These are phyloP conservation scores for Tetrapedia diversipes DNA, from an alignment of 2,888 invertebrate genomes.

Conservation along the genomic window DNA sequence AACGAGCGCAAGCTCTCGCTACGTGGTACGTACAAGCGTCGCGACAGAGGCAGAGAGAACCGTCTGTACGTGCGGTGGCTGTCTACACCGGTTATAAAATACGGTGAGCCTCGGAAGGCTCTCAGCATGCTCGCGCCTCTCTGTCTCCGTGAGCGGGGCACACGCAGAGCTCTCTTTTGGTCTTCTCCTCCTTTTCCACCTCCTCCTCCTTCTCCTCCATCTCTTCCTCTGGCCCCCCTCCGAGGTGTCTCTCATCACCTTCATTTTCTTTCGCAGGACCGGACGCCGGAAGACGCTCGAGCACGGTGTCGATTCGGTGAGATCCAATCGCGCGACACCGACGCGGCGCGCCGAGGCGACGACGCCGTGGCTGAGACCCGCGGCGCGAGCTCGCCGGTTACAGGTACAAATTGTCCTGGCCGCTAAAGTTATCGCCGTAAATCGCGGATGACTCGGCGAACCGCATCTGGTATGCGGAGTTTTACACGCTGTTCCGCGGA, in stretches of 20 bases:
- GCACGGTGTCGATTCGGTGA: slow-evolving; percentile 29
- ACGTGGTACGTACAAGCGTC: slow-evolving; percentile 20
- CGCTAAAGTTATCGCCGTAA: slow-evolving; percentile 78
- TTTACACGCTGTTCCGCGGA: slow-evolving; percentile 60
- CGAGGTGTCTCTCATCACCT: slow-evolving; percentile 24
- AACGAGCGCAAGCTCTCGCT: slow-evolving; percentile 35
- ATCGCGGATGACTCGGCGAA: slow-evolving; percentile 77
- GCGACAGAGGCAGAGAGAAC: slow-evolving; percentile 40
- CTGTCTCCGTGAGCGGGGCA: slow-evolving; percentile 55
- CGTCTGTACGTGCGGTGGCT: slow-evolving; percentile 68
- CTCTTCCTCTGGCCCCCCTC: too few species aligned
- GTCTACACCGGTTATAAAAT: slow-evolving; percentile 76
- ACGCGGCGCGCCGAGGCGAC: slow-evolving; percentile 4
- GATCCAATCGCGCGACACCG: slow-evolving; percentile 18
- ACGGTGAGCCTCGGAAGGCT: slow-evolving; percentile 70
- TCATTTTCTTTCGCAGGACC: slow-evolving; percentile 13
- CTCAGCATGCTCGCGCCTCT: slow-evolving; percentile 70
- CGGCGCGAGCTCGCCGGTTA: slow-evolving; percentile 55
- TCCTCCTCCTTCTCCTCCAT: slow-evolving; percentile 33
- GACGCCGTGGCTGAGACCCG: slow-evolving; percentile 25
- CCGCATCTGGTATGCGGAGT: slow-evolving; percentile 76
- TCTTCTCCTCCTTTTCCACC: slow-evolving; percentile 39
- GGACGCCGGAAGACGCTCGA: slow-evolving; percentile 24
- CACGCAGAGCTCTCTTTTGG: slow-evolving; percentile 45
- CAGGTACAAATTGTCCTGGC: slow-evolving; percentile 79